A percentile compares a stretch with the other conserved stretches of the same genome.
phyloP scores from a whole-genome alignment of 2,888 invertebrate species.

The Andricus curvator region DNA sequence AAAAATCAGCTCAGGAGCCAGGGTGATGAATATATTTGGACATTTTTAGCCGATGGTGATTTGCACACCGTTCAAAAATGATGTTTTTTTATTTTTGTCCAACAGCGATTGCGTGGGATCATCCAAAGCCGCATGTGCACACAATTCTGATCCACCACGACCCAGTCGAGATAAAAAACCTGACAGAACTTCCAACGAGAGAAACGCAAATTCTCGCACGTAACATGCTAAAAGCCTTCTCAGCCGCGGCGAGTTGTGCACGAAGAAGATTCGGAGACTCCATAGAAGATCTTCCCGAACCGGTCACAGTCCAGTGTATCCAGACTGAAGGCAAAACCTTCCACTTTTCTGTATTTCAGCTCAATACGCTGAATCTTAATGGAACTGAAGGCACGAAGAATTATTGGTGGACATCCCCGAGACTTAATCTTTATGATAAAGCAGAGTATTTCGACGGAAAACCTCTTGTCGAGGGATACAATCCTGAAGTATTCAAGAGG shows the following conservation, averaged over 20 bases:
- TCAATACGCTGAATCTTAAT: slow-evolving; percentile 88
- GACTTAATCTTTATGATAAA: slow-evolving; percentile 83
- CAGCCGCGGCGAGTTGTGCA: slow-evolving; percentile 88
- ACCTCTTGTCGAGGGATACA: slow-evolving; percentile 87
- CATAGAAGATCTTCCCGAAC: slow-evolving; percentile 84
- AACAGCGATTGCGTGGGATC: slow-evolving; percentile 50
- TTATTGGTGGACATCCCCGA: slow-evolving; percentile 87
- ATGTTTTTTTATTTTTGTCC: slow-evolving; percentile 37
- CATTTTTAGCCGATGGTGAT: no score
- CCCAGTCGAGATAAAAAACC: slow-evolving; percentile 83
- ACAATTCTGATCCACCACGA: slow-evolving; percentile 89
- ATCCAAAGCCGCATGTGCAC: slow-evolving; percentile 80
- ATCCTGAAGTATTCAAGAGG: slow-evolving; percentile 88
- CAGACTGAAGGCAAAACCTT: slow-evolving; percentile 89
- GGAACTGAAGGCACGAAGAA: slow-evolving; percentile 84
- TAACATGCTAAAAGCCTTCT: slow-evolving; percentile 87
- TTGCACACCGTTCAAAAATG: no score
- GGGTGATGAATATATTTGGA: no score
- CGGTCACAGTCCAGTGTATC: slow-evolving; percentile 90
- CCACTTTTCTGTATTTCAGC: slow-evolving; percentile 90
- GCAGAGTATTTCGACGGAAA: slow-evolving; percentile 84
- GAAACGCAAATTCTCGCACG: slow-evolving; percentile 85
- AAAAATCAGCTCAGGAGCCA: no score
- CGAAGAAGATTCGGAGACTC: slow-evolving; percentile 85
- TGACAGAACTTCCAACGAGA: slow-evolving; percentile 85